phyloP scores from a whole-genome alignment of 1,140 invertebrate species.

The Propsilocerus akamusi region DNA sequence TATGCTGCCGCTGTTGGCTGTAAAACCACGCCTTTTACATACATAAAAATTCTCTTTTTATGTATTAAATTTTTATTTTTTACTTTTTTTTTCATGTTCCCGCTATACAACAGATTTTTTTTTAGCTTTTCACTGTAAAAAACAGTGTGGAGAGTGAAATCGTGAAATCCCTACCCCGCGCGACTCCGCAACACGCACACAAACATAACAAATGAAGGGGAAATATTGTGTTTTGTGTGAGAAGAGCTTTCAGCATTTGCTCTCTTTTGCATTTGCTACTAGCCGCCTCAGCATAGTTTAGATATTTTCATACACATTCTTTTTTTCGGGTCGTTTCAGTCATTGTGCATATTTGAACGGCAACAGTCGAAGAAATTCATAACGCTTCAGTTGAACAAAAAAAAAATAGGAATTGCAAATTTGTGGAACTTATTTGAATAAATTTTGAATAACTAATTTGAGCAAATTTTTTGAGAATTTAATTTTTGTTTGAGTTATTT shows the following conservation, averaged over 20 bases:
- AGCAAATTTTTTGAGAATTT: neutral
- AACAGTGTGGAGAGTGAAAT: neutral
- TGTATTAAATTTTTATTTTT: conserved; percentile 2
- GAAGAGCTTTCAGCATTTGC: neutral
- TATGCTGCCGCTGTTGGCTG: too few species aligned
- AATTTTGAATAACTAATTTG: neutral
- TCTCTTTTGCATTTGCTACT: too few species aligned
- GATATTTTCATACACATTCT: neutral
- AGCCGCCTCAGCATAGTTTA: neutral
- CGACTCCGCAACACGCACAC: neutral
- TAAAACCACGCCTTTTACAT: conserved; percentile 1
- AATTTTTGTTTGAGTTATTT: too few species aligned
- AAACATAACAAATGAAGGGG: neutral
- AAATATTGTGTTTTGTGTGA: neutral
- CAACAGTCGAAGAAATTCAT: neutral
- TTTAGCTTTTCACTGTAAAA: conserved; percentile 1
- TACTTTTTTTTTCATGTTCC: neutral
- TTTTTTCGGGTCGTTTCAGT: conserved; percentile 2
- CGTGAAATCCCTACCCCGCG: neutral
- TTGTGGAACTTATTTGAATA: neutral
- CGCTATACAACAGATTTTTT: conserved; percentile 1
- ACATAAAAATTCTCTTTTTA: neutral
- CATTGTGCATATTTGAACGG: conserved; percentile 1
- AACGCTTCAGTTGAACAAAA: neutral
- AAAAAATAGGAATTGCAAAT: neutral